These are phyloP conservation scores for Diaperis boleti DNA, from an alignment of 2,888 invertebrate species.

Conservation along the genomic window DNA sequence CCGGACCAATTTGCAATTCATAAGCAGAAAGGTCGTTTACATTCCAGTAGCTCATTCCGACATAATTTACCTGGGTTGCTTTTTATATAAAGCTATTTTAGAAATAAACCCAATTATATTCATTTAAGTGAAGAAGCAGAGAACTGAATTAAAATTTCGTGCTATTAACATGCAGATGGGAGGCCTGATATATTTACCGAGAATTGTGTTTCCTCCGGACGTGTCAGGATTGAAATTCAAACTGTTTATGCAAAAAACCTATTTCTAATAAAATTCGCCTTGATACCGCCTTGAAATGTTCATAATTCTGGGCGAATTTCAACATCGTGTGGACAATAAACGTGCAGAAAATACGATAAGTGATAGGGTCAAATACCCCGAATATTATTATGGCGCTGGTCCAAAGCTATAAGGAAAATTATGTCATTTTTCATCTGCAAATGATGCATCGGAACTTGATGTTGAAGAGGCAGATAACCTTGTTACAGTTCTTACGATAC, in stretches of 20 bases:
- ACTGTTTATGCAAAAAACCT: neutral
- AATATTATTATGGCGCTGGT: slow-evolving; percentile 46
- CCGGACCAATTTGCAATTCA: slow-evolving; percentile 37
- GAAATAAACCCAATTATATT: slow-evolving; percentile 34
- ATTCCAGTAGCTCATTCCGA: slow-evolving; percentile 25
- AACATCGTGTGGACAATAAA: slow-evolving; percentile 42
- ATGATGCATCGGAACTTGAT: slow-evolving; percentile 21
- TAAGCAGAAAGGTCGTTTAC: slow-evolving; percentile 33
- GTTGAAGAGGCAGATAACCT: slow-evolving; percentile 18
- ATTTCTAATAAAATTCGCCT: slow-evolving; percentile 31
- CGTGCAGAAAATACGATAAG: slow-evolving; percentile 47
- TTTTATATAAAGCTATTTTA: slow-evolving; percentile 27
- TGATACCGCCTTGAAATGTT: slow-evolving; percentile 25
- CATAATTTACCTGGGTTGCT: slow-evolving; percentile 29
- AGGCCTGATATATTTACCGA: slow-evolving; percentile 18
- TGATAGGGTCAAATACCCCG: slow-evolving; percentile 48
- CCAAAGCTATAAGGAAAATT: slow-evolving; percentile 46
- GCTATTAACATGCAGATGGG: slow-evolving; percentile 26
- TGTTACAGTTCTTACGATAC: neutral
- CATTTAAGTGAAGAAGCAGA: slow-evolving; percentile 17
- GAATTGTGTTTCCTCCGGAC: slow-evolving; percentile 15
- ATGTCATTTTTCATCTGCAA: slow-evolving; percentile 43
- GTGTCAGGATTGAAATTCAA: slow-evolving; percentile 1
- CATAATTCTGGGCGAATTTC: slow-evolving; percentile 24
- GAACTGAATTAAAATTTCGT: slow-evolving; percentile 26